Percentiles rank a stretch among this genome's conserved stretches.
These are phyloP conservation scores for Drosophila subsilvestris DNA, from an alignment of 2,888 invertebrate species.

Conservation along the genomic window DNA sequence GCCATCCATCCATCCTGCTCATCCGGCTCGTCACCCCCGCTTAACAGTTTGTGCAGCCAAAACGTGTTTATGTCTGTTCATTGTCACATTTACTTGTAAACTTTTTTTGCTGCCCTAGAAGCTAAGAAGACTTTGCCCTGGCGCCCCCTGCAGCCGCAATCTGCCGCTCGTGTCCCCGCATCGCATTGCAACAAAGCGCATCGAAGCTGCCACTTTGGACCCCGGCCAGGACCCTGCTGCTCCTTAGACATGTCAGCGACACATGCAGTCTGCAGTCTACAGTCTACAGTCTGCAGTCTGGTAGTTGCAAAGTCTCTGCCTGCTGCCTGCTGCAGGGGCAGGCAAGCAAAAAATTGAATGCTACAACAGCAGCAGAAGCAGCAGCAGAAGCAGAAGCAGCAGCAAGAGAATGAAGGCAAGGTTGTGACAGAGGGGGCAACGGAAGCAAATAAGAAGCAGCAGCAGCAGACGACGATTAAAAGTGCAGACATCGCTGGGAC, in stretches of 20 bases:
- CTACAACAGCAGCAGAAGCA: conserved; percentile 43
- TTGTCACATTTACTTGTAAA: conserved; percentile 76
- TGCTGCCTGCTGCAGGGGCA: conserved; percentile 20
- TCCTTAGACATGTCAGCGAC: conserved; percentile 72
- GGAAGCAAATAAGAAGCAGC: conserved; percentile 25
- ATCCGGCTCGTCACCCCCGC: conserved; percentile 61
- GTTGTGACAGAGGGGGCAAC: conserved; percentile 1
- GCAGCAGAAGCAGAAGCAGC: conserved; percentile 18
- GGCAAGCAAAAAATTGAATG: conserved; percentile 50
- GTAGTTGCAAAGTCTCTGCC: conserved; percentile 9
- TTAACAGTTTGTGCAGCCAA: conserved; percentile 6
- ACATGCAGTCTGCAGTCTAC: conserved; percentile 38
- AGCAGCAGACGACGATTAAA: conserved; percentile 63
- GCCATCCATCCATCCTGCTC: conserved; percentile 31
- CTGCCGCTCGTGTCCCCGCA: conserved; percentile 4
- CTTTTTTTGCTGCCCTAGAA: conserved; percentile 38
- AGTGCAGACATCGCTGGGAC: conserved; percentile 69
- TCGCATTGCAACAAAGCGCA: conserved; percentile 17
- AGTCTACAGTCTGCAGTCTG: conserved; percentile 54
- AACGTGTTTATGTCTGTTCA: conserved; percentile 75
- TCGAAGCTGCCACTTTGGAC: conserved; percentile 59
- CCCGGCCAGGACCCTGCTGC: conserved; percentile 45
- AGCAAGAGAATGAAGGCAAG: too few species aligned
- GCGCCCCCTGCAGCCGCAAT: neutral
- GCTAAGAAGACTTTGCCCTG: conserved; percentile 4